phyloP scores from a whole-genome alignment of 2,888 invertebrate species.

The Plagodis pulveraria region DNA sequence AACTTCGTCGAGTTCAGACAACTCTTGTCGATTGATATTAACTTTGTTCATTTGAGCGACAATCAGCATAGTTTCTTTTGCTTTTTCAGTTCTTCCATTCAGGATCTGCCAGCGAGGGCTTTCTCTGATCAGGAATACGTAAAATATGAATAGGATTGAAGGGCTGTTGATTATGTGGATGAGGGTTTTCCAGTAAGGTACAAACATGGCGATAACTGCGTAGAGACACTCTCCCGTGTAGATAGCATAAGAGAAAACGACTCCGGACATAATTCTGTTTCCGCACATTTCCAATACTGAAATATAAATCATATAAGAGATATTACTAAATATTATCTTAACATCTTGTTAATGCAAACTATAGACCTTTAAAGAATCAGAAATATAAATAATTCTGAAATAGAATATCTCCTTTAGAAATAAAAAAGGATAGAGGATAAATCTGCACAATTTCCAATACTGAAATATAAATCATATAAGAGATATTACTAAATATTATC shows the following conservation, averaged over 20 bases:
- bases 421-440: too few relatives aligned
- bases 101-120: constrained; percentile 71
- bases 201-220: constrained; percentile 62
- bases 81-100: constrained; percentile 58
- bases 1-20: constrained; percentile 54
- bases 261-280: constrained; percentile 66
- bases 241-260: constrained; percentile 66
- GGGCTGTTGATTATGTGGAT: constrained; percentile 62
- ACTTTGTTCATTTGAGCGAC: constrained; percentile 60
- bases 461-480: constrained; percentile 40
- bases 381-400: too few relatives aligned
- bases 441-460: constrained; percentile 71
- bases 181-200: constrained; percentile 67
- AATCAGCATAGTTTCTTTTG: constrained; percentile 57
- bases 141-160: constrained; percentile 56
- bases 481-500: background rate
- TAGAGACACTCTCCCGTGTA: constrained; percentile 68
- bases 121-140: constrained; percentile 58
- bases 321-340: background rate
- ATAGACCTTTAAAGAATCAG: too few relatives aligned
- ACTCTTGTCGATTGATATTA: constrained; percentile 52
- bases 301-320: constrained; percentile 37
- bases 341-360: too few relatives aligned
- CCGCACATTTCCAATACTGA: constrained; percentile 73
- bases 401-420: too few relatives aligned